These are phyloP conservation scores for Cryptomyrus ogoouensis DNA, from an alignment of 2,113 vertebrate genomes.

Conservation along the genomic window DNA sequence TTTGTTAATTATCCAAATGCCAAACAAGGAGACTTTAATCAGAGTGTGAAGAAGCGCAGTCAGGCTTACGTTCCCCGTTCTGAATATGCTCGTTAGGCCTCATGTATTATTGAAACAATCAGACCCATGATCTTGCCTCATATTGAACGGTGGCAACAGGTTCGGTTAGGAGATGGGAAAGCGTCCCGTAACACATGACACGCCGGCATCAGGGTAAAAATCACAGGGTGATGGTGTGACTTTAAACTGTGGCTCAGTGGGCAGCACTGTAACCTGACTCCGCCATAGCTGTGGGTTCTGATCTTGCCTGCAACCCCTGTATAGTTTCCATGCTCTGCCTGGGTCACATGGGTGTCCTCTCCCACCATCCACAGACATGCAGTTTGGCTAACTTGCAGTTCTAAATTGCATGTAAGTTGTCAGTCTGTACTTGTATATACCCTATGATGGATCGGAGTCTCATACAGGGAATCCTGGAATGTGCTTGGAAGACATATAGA, in stretches of 20 bases:
- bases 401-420: background rate
- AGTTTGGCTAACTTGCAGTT: background rate
- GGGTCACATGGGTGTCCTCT: background rate
- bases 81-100: conserved; percentile 60
- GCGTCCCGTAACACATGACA: conserved; percentile 37
- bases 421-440: background rate
- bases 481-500: background rate
- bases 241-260: background rate
- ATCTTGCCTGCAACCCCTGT: background rate
- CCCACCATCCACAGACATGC: background rate
- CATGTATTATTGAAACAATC: conserved; percentile 72
- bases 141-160: conserved; percentile 47
- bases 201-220: background rate
- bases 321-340: background rate
- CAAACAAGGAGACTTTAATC: conserved; percentile 68
- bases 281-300: background rate
- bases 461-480: background rate
- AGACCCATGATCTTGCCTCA: conserved; percentile 43
- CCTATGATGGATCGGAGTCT: background rate
- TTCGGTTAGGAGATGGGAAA: conserved; percentile 49
- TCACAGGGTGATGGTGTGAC: background rate
- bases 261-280: background rate
- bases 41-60: conserved; percentile 45
- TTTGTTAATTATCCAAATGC: conserved; percentile 72
- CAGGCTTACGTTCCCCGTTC: conserved; percentile 43